These are phyloP conservation scores for Scaptomyza flava DNA, from an alignment of 2,888 invertebrate genomes.

Conservation along the genomic window DNA sequence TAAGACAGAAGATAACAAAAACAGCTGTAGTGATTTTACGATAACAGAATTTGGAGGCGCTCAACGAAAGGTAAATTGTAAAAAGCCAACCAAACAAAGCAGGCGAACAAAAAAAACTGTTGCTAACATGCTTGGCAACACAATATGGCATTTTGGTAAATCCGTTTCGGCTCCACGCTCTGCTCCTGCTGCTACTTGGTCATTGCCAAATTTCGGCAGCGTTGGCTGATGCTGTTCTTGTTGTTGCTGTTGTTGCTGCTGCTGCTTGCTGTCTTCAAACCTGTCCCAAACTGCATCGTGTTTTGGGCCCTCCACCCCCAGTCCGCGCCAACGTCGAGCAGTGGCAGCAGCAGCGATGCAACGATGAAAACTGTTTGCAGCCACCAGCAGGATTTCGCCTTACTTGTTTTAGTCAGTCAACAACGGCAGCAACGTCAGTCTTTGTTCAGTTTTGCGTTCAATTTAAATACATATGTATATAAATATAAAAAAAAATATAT, in stretches of 20 bases:
- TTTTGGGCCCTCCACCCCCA: slow-evolving; percentile 62
- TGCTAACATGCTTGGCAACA: slow-evolving; percentile 56
- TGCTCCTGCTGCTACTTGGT: slow-evolving; percentile 64
- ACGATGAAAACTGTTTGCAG: slow-evolving; percentile 59
- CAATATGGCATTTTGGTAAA: slow-evolving; percentile 65
- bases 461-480: slow-evolving; percentile 62
- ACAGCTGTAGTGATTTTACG: slow-evolving; percentile 44
- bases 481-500: not conserved
- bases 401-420: slow-evolving; percentile 69
- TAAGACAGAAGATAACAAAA: slow-evolving; percentile 19
- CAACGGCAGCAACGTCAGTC: slow-evolving; percentile 51
- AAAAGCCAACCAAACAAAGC: slow-evolving; percentile 35
- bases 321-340: slow-evolving; percentile 40
- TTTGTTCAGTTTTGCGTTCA: slow-evolving; percentile 72
- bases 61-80: slow-evolving; percentile 58
- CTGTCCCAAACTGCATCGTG: slow-evolving; percentile 80
- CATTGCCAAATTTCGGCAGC: slow-evolving; percentile 70
- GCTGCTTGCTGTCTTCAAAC: slow-evolving; percentile 57
- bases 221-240: slow-evolving; percentile 28
- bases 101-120: slow-evolving; percentile 20
- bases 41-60: slow-evolving; percentile 43
- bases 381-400: slow-evolving; percentile 72
- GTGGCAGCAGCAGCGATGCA: slow-evolving; percentile 25
- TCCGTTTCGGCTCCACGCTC: slow-evolving; percentile 59
- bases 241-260: slow-evolving; percentile 23